Conservation (phyloP, 2,113 vertebrate genomes). For the Eptesicus fuscus region DNA sequence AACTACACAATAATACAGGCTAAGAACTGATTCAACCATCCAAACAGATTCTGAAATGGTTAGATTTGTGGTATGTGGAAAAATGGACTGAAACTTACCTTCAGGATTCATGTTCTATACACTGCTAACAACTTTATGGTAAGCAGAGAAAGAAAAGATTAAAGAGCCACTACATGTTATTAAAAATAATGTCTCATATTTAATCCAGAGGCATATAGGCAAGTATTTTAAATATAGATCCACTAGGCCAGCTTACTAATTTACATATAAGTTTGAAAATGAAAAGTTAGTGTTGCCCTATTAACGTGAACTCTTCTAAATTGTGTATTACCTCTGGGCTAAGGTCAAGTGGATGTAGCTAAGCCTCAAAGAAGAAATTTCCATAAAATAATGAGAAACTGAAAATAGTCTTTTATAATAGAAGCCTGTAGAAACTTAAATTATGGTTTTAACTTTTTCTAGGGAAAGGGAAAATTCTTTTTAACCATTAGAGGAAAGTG, state of each 20-base stretch:
- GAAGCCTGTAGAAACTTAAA: slow-evolving; percentile 32
- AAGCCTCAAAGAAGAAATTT: slow-evolving; percentile 53
- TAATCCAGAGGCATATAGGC: slow-evolving; percentile 19
- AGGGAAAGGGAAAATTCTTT: not conserved
- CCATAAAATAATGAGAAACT: slow-evolving; percentile 51
- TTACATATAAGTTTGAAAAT: slow-evolving; percentile 44
- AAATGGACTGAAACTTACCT: not conserved
- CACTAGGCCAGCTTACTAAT: slow-evolving; percentile 3
- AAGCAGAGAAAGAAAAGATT: slow-evolving; percentile 6
- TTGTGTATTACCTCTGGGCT: slow-evolving; percentile 18
- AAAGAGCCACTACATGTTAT: not conserved
- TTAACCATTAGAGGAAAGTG: slow-evolving; percentile 17
- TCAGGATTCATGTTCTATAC: not conserved
- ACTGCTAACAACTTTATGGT: not conserved
- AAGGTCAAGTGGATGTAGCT: slow-evolving; percentile 40
- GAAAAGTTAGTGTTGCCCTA: slow-evolving; percentile 22
- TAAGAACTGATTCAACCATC: not conserved
- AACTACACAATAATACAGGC: not conserved
- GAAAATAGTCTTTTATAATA: slow-evolving; percentile 33
- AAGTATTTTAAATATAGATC: slow-evolving; percentile 40
- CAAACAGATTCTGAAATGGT: slow-evolving; percentile 31
- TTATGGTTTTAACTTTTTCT: slow-evolving; percentile 39
- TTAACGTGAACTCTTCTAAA: slow-evolving; percentile 33
- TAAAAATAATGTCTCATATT: slow-evolving; percentile 36
- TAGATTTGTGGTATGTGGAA: not conserved